Evolutionary conservation across 2,797 vertebrate species (phyloP).

Genomic region (Brachyrhaphis roseni): DNA sequence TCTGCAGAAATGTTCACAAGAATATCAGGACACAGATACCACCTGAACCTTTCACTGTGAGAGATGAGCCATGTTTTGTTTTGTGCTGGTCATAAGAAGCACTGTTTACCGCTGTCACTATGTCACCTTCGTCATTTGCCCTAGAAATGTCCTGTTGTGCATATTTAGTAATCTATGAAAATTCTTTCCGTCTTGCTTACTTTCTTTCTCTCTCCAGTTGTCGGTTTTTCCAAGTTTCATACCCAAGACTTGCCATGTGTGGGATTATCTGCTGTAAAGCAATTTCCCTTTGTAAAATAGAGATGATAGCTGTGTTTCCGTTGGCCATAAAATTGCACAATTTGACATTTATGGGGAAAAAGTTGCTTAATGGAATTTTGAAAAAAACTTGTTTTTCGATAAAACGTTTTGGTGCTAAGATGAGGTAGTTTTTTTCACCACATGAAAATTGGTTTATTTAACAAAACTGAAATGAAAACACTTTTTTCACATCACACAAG

Average conservation of each 20-base stretch:
- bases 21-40: not conserved
- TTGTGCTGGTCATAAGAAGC: not conserved
- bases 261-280: not conserved
- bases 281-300: not conserved
- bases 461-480: too few species aligned
- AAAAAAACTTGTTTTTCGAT: too few species aligned
- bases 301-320: too few species aligned
- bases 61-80: not conserved
- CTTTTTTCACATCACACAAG: too few species aligned
- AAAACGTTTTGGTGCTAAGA: too few species aligned
- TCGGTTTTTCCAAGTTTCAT: not conserved
- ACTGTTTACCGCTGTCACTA: not conserved
- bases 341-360: too few species aligned
- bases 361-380: too few species aligned
- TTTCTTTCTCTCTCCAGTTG: not conserved
- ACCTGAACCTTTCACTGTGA: not conserved
- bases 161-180: slow-evolving; percentile 11
- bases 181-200: not conserved
- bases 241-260: not conserved
- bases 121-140: not conserved
- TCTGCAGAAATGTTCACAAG: not conserved
- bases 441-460: too few species aligned
- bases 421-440: too few species aligned
- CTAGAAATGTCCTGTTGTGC: slow-evolving; percentile 2
- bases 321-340: too few species aligned